Base-by-base conservation (phyloP, 2,888 invertebrate genomes). In the Drosophila macrospina region DNA sequence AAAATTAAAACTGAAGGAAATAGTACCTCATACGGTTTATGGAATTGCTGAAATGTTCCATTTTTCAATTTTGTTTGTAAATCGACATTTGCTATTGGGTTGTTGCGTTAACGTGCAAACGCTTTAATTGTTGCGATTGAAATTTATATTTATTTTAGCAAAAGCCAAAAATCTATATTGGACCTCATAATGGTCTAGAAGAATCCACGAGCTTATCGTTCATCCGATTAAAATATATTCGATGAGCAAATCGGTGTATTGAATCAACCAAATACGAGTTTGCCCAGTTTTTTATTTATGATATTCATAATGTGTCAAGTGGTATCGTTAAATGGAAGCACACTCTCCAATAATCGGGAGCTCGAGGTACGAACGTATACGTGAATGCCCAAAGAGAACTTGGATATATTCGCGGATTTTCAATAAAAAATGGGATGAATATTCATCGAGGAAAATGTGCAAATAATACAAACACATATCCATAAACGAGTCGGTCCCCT, bases 51-150 rank as follows among this genome's bases (percentile, higher is more conserved):
- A 52, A 30, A 59, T 67, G 63, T 64, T 30, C 30, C 50, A 28
- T 30, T 47, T 57, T 37, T 15, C 32, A 62, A 47, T 50, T 57
- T 60, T 60, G 39, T 39, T 34, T 8, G 37, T 13, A 44, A 26
- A 26, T 30, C 13, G 11, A 20, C 8, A 15, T 47, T 44, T 26
- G 45, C 63, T 64, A 59, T 67, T 73, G 44, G 37, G 13, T 15
- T 28, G 30, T 13, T 54, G 41, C n/a, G 24, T 44, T 30, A 24
- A 48, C 44, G 66, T 55, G 68, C 67, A 57, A 76, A 67, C 62
- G 72, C 66, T 71, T 80, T 86, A 77, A 86, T 80, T 76, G 65
- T 66, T 60, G 44, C 47, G 62, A 68, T 84, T 86, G 61, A 69
- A 69, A 45, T 54, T 50, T 34, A 39, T 51, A 64, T 39, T 36